Conservation (phyloP, 2,113 vertebrate species). For the Isurus oxyrinchus region DNA sequence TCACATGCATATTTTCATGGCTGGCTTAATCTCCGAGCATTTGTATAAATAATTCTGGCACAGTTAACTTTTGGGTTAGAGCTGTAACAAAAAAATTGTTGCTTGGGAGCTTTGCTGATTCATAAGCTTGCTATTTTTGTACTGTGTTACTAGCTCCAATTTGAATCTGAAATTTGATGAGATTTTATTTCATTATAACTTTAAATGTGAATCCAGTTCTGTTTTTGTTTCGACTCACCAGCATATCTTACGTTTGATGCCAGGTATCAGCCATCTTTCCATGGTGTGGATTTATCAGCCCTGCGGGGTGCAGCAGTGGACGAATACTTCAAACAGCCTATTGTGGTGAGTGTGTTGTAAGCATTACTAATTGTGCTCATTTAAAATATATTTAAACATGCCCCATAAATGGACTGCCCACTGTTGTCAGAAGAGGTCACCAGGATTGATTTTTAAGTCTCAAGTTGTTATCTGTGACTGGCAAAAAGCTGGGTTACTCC, state of each 20-base stretch:
- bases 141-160: background rate
- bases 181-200: background rate
- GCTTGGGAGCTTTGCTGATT: background rate
- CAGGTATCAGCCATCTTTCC: slow-evolving; percentile 97
- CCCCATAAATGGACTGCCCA: background rate
- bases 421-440: background rate
- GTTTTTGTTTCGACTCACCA: background rate
- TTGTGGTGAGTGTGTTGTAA: slow-evolving; percentile 67
- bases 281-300: slow-evolving; percentile 84
- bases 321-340: slow-evolving; percentile 90
- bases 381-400: background rate
- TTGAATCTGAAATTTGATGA: background rate
- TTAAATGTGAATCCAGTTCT: slow-evolving; percentile 7
- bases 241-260: background rate
- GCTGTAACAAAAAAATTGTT: background rate
- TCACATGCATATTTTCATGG: background rate
- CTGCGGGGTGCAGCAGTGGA: slow-evolving; percentile 86
- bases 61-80: background rate
- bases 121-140: background rate
- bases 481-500: background rate
- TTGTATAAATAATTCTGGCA: background rate
- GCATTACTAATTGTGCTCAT: background rate
- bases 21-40: background rate
- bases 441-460: background rate
- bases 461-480: background rate